Evolutionary conservation across 2,113 vertebrate genomes (phyloP).

Genomic region (Leptobrachium leishanense): DNA sequence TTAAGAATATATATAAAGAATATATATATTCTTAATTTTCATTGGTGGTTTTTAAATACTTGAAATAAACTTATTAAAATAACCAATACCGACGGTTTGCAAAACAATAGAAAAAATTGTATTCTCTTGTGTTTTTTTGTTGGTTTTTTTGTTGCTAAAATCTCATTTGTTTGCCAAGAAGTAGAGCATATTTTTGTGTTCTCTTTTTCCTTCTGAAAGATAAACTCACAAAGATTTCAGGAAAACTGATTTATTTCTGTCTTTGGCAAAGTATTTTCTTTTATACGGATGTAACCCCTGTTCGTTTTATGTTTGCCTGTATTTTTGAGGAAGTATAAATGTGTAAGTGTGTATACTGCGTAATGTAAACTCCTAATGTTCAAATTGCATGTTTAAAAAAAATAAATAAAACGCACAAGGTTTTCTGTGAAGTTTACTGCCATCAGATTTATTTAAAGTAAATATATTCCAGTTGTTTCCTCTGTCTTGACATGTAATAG

Average conservation of each 20-base stretch:
- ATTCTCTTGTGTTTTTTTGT: conserved; percentile 4
- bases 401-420: conserved; percentile 1
- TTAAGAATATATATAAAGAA: no score
- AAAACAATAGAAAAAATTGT: no score
- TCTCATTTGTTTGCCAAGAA: conserved; percentile 24
- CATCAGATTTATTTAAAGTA: conserved; percentile 42
- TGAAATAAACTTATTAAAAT: no score
- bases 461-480: conserved; percentile 32
- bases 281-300: neutral
- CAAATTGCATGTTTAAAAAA: conserved; percentile 38
- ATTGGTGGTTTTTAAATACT: no score
- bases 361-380: conserved; percentile 37
- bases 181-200: conserved; percentile 25
- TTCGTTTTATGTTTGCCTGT: conserved; percentile 8
- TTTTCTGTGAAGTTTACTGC: conserved; percentile 1
- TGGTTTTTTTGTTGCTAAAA: neutral
- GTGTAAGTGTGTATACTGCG: conserved; percentile 29
- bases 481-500: conserved; percentile 41
- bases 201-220: conserved; percentile 26
- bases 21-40: no score
- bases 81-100: no score
- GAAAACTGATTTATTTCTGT: conserved; percentile 5
- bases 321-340: conserved; percentile 11
- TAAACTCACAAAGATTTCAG: conserved; percentile 8
- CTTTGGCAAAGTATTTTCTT: no score